phyloP scores from a whole-genome alignment of 35 echinoderm and acorn worm species.

The Diadema setosum region DNA sequence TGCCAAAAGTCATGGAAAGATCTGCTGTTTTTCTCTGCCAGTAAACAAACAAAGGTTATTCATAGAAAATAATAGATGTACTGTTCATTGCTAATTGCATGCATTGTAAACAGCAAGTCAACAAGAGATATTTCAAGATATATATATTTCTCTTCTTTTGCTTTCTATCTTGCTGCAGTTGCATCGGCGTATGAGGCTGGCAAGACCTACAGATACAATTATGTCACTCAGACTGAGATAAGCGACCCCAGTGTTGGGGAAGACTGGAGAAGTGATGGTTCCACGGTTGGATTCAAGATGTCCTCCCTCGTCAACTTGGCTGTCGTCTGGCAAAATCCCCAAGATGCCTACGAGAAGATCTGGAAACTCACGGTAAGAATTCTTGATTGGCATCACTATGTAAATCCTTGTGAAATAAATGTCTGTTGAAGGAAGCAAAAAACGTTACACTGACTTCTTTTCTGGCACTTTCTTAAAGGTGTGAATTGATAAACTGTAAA shows the following conservation, averaged over 20 bases:
- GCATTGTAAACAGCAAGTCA: neutral
- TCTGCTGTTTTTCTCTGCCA: neutral
- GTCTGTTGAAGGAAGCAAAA: too few species aligned
- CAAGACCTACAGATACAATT: slow-evolving; percentile 52
- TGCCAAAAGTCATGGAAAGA: neutral
- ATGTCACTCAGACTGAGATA: slow-evolving; percentile 32
- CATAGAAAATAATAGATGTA: neutral
- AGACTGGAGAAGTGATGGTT: neutral
- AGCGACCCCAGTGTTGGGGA: neutral
- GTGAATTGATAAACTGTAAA: neutral
- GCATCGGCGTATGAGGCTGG: neutral
- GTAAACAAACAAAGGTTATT: neutral
- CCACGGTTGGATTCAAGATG: slow-evolving; percentile 33
- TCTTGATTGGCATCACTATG: neutral
- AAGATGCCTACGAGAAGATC: slow-evolving; percentile 25
- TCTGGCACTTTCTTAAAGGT: neutral
- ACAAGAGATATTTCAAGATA: neutral
- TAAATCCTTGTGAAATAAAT: neutral
- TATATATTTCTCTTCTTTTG: neutral
- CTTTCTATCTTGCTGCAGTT: neutral
- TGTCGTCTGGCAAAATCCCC: slow-evolving; percentile 42
- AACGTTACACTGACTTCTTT: neutral
- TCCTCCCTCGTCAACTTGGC: slow-evolving; percentile 12
- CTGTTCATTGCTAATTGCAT: neutral
- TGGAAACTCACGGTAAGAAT: slow-evolving; percentile 25